Conservation (phyloP, 2,888 invertebrate genomes). For the Drosophila paramelanica region DNA sequence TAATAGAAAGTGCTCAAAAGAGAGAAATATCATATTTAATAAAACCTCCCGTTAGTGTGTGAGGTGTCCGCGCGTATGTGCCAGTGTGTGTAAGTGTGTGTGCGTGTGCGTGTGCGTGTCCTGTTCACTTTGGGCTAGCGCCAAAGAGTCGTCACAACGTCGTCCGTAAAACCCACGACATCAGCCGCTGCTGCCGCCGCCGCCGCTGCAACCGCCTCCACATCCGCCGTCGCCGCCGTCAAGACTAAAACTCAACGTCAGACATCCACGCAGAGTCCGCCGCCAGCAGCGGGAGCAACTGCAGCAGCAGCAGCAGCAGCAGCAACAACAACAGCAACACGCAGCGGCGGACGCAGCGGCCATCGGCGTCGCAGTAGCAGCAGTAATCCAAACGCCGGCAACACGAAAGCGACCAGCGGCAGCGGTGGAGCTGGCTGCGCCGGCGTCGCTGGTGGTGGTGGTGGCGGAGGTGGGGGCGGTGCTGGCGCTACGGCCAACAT, state of each 20-base stretch:
- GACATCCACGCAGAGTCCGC: constrained; percentile 65
- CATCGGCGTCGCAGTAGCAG: constrained; percentile 80
- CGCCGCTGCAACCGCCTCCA: constrained; percentile 39
- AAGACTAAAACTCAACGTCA: constrained; percentile 49
- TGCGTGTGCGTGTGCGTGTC: constrained; percentile 23
- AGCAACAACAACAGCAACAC: constrained; percentile 50
- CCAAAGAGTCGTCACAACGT: constrained; percentile 70
- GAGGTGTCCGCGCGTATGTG: constrained; percentile 45
- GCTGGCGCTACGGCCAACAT: constrained; percentile 68
- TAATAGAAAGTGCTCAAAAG: constrained; percentile 51
- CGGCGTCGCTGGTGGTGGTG: constrained; percentile 73
- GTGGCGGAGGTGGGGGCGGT: constrained; percentile 55
- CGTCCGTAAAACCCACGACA: constrained; percentile 77
- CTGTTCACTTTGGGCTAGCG: constrained; percentile 17
- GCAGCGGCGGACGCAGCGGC: constrained; percentile 70
- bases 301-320: constrained; percentile 35
- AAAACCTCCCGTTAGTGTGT: constrained; percentile 21
- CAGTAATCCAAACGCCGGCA: constrained; percentile 79
- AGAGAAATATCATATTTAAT: constrained; percentile 18
- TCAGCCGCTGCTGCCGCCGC: constrained; percentile 80
- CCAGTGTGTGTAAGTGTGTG: constrained; percentile 32
- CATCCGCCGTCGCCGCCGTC: constrained; percentile 50
- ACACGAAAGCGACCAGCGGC: constrained; percentile 79
- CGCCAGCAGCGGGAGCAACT: constrained; percentile 45
- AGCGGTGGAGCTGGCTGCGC: constrained; percentile 81